Evolutionary conservation across 2,888 invertebrate species (phyloP).

Genomic region (Hololepta plana): DNA sequence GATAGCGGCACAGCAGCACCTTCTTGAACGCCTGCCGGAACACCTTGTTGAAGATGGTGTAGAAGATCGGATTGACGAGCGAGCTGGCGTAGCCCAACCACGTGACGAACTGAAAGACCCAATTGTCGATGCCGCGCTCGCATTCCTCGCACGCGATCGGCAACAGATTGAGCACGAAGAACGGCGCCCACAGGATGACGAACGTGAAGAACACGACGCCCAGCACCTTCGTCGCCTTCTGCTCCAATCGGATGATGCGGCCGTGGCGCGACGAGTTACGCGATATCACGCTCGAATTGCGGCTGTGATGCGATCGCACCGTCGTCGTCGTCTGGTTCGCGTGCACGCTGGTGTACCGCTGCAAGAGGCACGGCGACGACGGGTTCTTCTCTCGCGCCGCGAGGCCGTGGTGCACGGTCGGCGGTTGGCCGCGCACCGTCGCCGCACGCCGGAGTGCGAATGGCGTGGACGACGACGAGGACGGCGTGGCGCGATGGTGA

Average conservation of each 20-base stretch:
- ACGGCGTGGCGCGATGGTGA: slow-evolving; percentile 27
- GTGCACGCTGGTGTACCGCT: slow-evolving; percentile 21
- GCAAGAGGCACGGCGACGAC: slow-evolving; percentile 35
- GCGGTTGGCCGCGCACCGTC: slow-evolving; percentile 34
- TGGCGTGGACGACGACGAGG: slow-evolving; percentile 26
- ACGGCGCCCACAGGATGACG: slow-evolving; percentile 90
- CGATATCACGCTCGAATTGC: slow-evolving; percentile 67
- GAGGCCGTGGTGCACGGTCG: slow-evolving; percentile 21
- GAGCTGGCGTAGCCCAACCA: slow-evolving; percentile 92
- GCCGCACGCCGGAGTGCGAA: slow-evolving; percentile 38
- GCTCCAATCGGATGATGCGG: slow-evolving; percentile 70
- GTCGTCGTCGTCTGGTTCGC: slow-evolving; percentile 18
- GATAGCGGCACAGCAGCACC: slow-evolving; percentile 62
- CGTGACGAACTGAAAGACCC: slow-evolving; percentile 72
- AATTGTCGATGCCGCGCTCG: slow-evolving; percentile 52
- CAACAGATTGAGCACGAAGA: slow-evolving; percentile 77
- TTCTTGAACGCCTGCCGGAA: slow-evolving; percentile 83
- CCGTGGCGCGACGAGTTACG: slow-evolving; percentile 69
- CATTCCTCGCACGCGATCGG: slow-evolving; percentile 70
- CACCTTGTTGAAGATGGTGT: slow-evolving; percentile 88
- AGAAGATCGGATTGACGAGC: slow-evolving; percentile 91
- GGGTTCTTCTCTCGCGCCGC: slow-evolving; percentile 28
- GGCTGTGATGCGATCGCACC: slow-evolving; percentile 51
- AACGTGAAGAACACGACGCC: slow-evolving; percentile 91
- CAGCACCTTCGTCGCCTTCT: slow-evolving; percentile 90